A percentile compares a stretch with the other conserved stretches of the same genome.
Conservation (phyloP, 2,797 vertebrate genomes). For the Gila robusta region DNA sequence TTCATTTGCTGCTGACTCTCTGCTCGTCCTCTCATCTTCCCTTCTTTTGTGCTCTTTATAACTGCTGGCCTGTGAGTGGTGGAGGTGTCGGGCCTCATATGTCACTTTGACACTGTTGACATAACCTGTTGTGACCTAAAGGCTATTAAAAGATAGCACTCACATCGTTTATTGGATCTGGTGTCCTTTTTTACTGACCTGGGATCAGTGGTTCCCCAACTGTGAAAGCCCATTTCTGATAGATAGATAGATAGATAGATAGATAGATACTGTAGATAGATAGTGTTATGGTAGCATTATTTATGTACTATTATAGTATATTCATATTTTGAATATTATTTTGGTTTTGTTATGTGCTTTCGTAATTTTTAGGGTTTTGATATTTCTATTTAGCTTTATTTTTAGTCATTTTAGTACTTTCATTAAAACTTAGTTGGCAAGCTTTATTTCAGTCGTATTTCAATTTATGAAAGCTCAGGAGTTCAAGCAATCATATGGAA, state of each 20-base stretch:
- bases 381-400: neutral
- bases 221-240: neutral
- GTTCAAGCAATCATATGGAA: neutral
- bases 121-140: slow-evolving; percentile 25
- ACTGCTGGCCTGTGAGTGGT: slow-evolving; percentile 11
- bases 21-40: slow-evolving; percentile 21
- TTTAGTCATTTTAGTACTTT: neutral
- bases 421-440: neutral
- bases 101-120: slow-evolving; percentile 35
- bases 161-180: slow-evolving; percentile 1
- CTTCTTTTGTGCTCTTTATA: slow-evolving; percentile 14
- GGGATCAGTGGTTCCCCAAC: neutral
- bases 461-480: neutral
- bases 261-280: neutral
- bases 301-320: neutral
- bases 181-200: neutral
- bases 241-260: no score
- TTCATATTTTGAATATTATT: neutral
- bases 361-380: neutral
- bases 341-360: neutral
- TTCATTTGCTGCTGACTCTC: slow-evolving; percentile 61
- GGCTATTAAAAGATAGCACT: slow-evolving; percentile 40
- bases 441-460: neutral
- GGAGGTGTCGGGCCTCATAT: neutral
- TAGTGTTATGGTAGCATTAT: neutral